phyloP scores from a whole-genome alignment of 2,797 vertebrate genomes.

The Gila robusta region DNA sequence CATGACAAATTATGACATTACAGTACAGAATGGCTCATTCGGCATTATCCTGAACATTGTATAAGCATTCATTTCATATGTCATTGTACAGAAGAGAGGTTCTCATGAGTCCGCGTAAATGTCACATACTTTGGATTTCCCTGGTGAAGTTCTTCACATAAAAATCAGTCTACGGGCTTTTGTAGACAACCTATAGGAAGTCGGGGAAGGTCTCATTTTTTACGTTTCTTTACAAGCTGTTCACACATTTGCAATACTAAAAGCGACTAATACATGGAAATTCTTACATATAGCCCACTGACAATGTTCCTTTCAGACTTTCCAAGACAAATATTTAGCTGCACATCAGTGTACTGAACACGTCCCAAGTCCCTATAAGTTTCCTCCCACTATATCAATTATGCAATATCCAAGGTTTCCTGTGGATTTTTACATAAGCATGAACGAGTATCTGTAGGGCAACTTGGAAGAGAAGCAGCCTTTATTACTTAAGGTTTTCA shows the following conservation, averaged over 20 bases:
- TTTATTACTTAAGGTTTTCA: slow-evolving; percentile 17
- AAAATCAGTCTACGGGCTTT: no score
- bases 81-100: not conserved
- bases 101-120: not conserved
- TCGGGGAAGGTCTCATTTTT: not conserved
- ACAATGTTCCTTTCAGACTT: not conserved
- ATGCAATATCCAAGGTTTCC: slow-evolving; percentile 41
- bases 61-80: not conserved
- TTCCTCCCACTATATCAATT: slow-evolving; percentile 39
- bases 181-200: no score
- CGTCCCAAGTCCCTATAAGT: slow-evolving; percentile 4
- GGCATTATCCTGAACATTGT: not conserved
- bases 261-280: not conserved
- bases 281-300: no score
- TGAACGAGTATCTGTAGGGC: not conserved
- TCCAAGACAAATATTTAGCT: slow-evolving; percentile 6
- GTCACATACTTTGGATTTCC: not conserved
- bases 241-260: not conserved
- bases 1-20: not conserved
- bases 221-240: not conserved
- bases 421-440: slow-evolving; percentile 12
- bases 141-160: not conserved
- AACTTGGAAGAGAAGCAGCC: slow-evolving; percentile 6
- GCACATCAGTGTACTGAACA: not conserved
- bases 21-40: not conserved